phyloP scores from a whole-genome alignment of 2,797 vertebrate genomes.

The Pantherophis vulpinus region DNA sequence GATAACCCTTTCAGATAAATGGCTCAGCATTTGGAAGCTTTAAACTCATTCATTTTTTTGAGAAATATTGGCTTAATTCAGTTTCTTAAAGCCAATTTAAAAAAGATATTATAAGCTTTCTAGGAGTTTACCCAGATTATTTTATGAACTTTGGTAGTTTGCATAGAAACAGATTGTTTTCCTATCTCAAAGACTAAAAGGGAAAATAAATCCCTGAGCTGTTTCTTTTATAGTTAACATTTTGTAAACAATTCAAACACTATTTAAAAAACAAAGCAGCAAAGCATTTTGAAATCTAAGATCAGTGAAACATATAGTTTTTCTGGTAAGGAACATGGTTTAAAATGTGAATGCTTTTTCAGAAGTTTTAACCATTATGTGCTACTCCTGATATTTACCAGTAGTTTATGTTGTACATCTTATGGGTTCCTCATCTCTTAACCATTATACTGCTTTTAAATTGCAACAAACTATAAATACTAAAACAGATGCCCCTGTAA shows the following conservation, averaged over 20 bases:
- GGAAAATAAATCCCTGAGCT: neutral
- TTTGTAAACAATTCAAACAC: neutral
- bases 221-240: neutral
- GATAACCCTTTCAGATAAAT: conserved; percentile 28
- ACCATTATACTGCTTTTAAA: neutral
- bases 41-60: conserved; percentile 13
- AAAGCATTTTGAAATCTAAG: neutral
- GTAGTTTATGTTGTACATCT: neutral
- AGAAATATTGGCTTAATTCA: neutral
- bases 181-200: neutral
- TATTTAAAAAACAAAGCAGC: neutral
- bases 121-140: neutral
- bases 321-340: neutral
- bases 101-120: neutral
- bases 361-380: neutral
- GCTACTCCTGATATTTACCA: neutral
- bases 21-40: conserved; percentile 12
- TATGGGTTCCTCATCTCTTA: neutral
- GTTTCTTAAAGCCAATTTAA: conserved; percentile 4
- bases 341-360: neutral
- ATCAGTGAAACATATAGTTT: neutral
- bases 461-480: neutral
- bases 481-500: neutral
- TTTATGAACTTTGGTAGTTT: conserved; percentile 7
- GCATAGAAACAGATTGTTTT: neutral